A percentile compares a stretch with the other conserved stretches of the same genome.
Conservation (phyloP, 2,888 invertebrate species). For the Aethes cnicana region DNA sequence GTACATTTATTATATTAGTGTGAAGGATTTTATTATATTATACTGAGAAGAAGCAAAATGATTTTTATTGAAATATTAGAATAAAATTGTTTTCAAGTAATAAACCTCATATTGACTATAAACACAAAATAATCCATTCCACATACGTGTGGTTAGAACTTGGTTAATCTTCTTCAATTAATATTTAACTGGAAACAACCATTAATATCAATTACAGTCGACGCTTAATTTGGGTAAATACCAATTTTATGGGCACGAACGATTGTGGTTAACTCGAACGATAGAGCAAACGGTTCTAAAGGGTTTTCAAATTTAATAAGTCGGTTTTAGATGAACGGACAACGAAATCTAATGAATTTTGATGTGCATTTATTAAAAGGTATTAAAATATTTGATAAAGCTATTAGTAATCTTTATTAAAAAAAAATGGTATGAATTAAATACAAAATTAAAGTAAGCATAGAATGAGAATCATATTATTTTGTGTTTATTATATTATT, state of each 20-base stretch:
- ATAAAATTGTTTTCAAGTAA: constrained; percentile 7
- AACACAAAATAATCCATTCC: background rate
- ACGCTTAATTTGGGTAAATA: constrained; percentile 77
- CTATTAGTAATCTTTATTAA: too few relatives aligned
- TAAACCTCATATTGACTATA: constrained; percentile 7
- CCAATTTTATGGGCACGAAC: constrained; percentile 72
- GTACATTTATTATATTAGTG: too few relatives aligned
- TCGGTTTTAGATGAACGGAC: constrained; percentile 49
- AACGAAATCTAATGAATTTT: constrained; percentile 49
- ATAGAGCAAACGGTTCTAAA: constrained; percentile 48
- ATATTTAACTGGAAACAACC: constrained; percentile 73
- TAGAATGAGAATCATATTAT: background rate
- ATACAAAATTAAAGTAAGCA: too few relatives aligned
- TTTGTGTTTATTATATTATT: background rate
- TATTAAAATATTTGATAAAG: too few relatives aligned
- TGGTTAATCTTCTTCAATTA: constrained; percentile 65
- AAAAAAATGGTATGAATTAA: too few relatives aligned
- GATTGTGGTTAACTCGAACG: constrained; percentile 56
- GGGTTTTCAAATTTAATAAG: constrained; percentile 70
- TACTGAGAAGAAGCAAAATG: too few relatives aligned
- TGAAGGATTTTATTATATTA: too few relatives aligned
- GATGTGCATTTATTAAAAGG: constrained; percentile 68
- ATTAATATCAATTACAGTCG: constrained; percentile 77
- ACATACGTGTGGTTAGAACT: constrained; percentile 43
- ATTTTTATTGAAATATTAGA: background rate